Base-by-base conservation (phyloP, 2,888 invertebrate genomes). In the Dermolepida albohirtum region DNA sequence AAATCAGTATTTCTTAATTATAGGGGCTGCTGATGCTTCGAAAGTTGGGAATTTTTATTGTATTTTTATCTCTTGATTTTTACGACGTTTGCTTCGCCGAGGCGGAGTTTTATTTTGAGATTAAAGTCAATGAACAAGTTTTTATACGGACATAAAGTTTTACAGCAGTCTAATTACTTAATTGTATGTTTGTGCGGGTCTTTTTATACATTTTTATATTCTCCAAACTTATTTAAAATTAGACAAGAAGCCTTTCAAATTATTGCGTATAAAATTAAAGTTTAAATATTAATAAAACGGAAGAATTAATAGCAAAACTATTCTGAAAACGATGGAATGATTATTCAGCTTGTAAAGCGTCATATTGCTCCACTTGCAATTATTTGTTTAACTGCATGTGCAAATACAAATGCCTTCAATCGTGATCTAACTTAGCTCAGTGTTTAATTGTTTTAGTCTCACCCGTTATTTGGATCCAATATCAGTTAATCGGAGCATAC, bases 381-480 rank as follows among this genome's bases (percentile, higher is more conserved):
- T 22, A 4, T 4, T 22, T 22, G 4, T 22, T 22, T 22, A 22
- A 22, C 4, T 22, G 43, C 2, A 43, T 43, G 43, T 11, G 11
- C 11, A 10, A 5, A 1, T 41, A 41, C 6, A 41, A n/a, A 22
- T 22, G 4, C 22, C 22, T 1, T 22, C 4, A 22, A 4, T 4
- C 22, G 22, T 22, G 1, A 22, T 22, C 22, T 8, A 47, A 8
- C 16, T 47, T 8, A 2, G 14, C 5, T 10, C 17, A 14, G 47
- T 2, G 6, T 44, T 63, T 49, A 54, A 39, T 64, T 50, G 62
- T 74, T 77, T 34, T 84, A 92, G 91, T 91, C 80, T 84, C 88
- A 0, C 91, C 91, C 0, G 87, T 89, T 78, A 89, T 91, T 59
- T 89, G 88, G 86, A 88, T 90, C 5, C 89, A 88, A 16, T 87